These are phyloP conservation scores for Pangasianodon hypophthalmus DNA, from an alignment of 2,113 vertebrate species.

Conservation along the genomic window DNA sequence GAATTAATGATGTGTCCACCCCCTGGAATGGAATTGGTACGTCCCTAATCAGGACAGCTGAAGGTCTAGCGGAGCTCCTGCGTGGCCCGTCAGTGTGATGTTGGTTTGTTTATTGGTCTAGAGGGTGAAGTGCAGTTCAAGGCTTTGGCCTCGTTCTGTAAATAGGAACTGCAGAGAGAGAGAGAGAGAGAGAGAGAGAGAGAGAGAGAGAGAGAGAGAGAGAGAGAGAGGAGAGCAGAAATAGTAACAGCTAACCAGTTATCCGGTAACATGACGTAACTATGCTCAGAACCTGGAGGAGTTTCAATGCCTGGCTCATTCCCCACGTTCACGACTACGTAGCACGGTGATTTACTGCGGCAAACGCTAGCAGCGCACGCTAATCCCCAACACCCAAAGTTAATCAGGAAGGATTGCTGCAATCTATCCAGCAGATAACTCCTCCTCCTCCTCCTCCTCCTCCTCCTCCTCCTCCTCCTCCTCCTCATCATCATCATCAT, in stretches of 20 bases:
- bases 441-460: background rate
- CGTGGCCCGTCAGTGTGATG: background rate
- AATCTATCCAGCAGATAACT: conserved; percentile 37
- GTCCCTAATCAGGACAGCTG: background rate
- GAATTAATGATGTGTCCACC: background rate
- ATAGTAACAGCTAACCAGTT: conserved; percentile 67
- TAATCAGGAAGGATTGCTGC: conserved; percentile 43
- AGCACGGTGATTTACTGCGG: conserved; percentile 19
- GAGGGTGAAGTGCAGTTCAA: conserved; percentile 27
- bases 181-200: background rate
- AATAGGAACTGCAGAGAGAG: conserved; percentile 41
- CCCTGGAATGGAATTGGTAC: background rate
- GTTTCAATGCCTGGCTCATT: background rate
- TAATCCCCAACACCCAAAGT: conserved; percentile 30
- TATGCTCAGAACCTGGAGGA: conserved; percentile 4
- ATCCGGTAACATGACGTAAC: conserved; percentile 39
- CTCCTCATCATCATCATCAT: conserved; percentile 4
- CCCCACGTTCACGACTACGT: background rate
- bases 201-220: background rate
- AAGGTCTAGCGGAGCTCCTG: background rate
- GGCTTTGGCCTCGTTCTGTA: conserved; percentile 37
- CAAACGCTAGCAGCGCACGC: background rate
- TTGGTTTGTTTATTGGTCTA: conserved; percentile 36
- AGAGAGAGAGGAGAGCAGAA: conserved; percentile 54
- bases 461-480: no score